Conservation (phyloP, 2,888 invertebrate species). For the Aphidius colemani region DNA sequence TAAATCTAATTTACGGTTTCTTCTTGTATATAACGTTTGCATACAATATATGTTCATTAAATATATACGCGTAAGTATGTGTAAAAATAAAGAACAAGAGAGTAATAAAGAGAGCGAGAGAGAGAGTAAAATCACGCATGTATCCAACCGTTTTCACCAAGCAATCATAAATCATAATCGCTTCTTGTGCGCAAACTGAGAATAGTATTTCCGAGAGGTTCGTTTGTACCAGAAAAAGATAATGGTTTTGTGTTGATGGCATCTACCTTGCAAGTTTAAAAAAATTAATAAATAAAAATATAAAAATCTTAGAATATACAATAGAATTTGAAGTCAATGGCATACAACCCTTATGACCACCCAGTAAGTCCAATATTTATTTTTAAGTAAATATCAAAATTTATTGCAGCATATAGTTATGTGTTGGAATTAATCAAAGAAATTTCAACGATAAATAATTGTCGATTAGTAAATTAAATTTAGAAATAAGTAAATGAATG, state of each 20-base stretch:
- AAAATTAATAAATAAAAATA: no score
- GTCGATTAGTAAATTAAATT: no score
- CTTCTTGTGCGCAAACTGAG: conserved; percentile 36
- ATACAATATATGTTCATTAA: conserved; percentile 25
- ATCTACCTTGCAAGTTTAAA: not conserved
- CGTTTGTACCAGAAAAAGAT: conserved; percentile 48
- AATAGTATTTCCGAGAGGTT: conserved; percentile 38
- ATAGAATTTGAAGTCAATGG: conserved; percentile 47
- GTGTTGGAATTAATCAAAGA: no score
- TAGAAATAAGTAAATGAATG: no score
- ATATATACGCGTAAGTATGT: conserved; percentile 22
- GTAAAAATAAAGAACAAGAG: not conserved
- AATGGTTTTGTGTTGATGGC: conserved; percentile 44
- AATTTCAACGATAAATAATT: no score
- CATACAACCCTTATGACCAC: conserved; percentile 8
- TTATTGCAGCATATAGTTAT: no score
- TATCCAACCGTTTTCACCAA: conserved; percentile 32
- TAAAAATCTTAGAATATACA: no score
- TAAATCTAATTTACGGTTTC: conserved; percentile 56
- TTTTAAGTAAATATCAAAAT: no score
- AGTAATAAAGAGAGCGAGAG: no score
- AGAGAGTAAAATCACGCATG: conserved; percentile 26
- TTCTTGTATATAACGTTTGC: conserved; percentile 30
- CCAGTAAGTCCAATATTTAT: no score
- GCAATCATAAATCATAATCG: conserved; percentile 54